These are phyloP conservation scores for Lissonota sp. DNA, from an alignment of 2,888 invertebrate genomes.

Conservation along the genomic window DNA sequence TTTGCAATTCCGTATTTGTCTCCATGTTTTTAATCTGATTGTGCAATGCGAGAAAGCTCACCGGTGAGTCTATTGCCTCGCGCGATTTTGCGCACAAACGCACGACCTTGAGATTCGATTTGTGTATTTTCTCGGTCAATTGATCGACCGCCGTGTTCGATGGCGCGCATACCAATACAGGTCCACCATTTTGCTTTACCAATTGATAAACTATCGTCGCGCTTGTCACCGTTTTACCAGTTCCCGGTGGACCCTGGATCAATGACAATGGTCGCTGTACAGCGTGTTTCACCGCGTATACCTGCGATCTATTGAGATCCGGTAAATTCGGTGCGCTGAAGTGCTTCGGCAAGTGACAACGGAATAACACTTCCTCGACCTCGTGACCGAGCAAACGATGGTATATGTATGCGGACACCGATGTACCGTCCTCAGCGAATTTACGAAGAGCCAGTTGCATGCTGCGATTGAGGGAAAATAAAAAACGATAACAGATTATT, in stretches of 20 bases:
- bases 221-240: slow-evolving; percentile 99
- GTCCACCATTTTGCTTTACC: slow-evolving; percentile 96
- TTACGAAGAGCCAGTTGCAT: slow-evolving; percentile 98
- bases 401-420: slow-evolving; percentile 99
- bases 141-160: slow-evolving; percentile 99
- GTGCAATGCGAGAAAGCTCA: slow-evolving; percentile 97
- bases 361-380: slow-evolving; percentile 96
- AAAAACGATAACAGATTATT: slow-evolving; percentile 9
- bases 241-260: slow-evolving; percentile 99
- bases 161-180: slow-evolving; percentile 98
- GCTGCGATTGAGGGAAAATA: slow-evolving; percentile 83
- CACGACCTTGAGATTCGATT: slow-evolving; percentile 96
- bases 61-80: slow-evolving; percentile 99
- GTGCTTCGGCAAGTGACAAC: slow-evolving; percentile 96
- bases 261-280: slow-evolving; percentile 97
- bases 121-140: slow-evolving; percentile 98
- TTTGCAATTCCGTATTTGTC: slow-evolving; percentile 95
- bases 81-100: slow-evolving; percentile 98
- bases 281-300: slow-evolving; percentile 99
- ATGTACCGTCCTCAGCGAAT: slow-evolving; percentile 98
- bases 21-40: slow-evolving; percentile 98
- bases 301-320: slow-evolving; percentile 98
- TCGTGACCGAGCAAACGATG: slow-evolving; percentile 97
- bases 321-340: slow-evolving; percentile 99
- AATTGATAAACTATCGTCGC: slow-evolving; percentile 99